These are phyloP conservation scores for Bombus haemorrhoidalis DNA, from an alignment of 1,140 invertebrate species.

Conservation along the genomic window DNA sequence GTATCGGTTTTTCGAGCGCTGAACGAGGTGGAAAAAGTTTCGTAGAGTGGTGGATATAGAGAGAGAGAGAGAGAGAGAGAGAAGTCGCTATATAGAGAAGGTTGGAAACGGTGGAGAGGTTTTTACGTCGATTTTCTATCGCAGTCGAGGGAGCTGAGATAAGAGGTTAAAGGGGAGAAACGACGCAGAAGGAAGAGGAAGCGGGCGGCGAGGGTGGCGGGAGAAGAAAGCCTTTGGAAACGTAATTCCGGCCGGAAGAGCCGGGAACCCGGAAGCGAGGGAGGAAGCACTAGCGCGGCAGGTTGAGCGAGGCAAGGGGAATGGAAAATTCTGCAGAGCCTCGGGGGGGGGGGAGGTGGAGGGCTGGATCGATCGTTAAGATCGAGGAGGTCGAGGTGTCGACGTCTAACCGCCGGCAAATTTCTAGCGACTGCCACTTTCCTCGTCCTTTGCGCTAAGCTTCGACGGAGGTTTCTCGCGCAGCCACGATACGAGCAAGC, in stretches of 20 bases:
- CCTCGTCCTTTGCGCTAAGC: background rate
- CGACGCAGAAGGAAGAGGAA: constrained; percentile 46
- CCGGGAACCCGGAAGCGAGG: constrained; percentile 79
- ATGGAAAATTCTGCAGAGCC: constrained; percentile 59
- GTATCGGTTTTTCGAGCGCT: background rate
- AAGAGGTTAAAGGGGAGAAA: constrained; percentile 41
- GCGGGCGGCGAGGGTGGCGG: background rate
- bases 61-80: too few species aligned
- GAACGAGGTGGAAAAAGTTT: background rate
- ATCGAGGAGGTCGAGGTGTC: constrained; percentile 62
- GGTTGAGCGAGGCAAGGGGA: constrained; percentile 40
- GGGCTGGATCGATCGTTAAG: constrained; percentile 76
- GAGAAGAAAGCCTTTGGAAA: constrained; percentile 62
- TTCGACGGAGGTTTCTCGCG: background rate
- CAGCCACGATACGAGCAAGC: too few species aligned
- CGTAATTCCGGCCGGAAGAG: constrained; percentile 75
- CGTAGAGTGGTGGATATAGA: too few species aligned
- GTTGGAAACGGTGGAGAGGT: background rate
- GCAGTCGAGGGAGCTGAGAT: constrained; percentile 46
- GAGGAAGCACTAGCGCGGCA: constrained; percentile 68
- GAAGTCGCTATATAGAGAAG: too few species aligned
- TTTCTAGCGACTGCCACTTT: background rate
- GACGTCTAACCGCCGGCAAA: constrained; percentile 31
- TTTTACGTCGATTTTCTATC: constrained; percentile 23
- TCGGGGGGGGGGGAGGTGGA: too few species aligned